Conservation (phyloP, 2,113 vertebrate genomes). For the Coregonus clupeaformis region DNA sequence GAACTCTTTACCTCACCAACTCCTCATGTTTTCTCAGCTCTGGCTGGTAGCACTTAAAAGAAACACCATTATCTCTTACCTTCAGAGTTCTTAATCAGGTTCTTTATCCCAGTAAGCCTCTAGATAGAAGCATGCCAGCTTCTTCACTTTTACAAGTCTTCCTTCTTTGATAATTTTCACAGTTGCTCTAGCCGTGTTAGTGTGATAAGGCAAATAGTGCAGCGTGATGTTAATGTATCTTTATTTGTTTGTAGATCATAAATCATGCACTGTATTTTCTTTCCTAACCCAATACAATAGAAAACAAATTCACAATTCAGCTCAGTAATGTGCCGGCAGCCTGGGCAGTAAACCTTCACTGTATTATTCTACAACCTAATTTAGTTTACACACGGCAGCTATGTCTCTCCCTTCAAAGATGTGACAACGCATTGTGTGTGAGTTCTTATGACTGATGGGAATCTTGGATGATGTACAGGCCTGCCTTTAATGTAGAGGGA, state of each 20-base stretch:
- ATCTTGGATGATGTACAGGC: neutral
- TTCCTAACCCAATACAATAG: neutral
- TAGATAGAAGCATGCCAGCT: too few relatives aligned
- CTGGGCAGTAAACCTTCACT: too few relatives aligned
- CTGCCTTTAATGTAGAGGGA: conserved; percentile 15
- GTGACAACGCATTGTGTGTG: neutral
- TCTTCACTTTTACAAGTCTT: too few relatives aligned
- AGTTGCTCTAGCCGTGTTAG: neutral
- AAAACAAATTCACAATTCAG: neutral
- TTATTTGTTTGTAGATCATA: conserved; percentile 1
- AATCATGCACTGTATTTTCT: neutral
- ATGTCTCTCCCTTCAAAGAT: neutral
- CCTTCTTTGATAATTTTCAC: too few relatives aligned
- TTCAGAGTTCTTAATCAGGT: too few relatives aligned
- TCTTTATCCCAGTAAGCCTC: too few relatives aligned
- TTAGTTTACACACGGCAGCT: neutral
- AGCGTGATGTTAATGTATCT: neutral
- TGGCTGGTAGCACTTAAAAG: too few relatives aligned
- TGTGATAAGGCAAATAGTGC: conserved; percentile 1
- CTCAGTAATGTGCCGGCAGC: neutral
- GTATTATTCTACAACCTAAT: neutral
- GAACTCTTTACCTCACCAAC: too few relatives aligned
- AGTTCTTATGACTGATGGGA: conserved; percentile 2
- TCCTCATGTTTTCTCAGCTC: too few relatives aligned
- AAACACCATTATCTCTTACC: too few relatives aligned